Percentiles rank a stretch among this genome's conserved stretches.
Conservation (phyloP, 1,140 invertebrate genomes). For the Hylaeus anthracinus region DNA sequence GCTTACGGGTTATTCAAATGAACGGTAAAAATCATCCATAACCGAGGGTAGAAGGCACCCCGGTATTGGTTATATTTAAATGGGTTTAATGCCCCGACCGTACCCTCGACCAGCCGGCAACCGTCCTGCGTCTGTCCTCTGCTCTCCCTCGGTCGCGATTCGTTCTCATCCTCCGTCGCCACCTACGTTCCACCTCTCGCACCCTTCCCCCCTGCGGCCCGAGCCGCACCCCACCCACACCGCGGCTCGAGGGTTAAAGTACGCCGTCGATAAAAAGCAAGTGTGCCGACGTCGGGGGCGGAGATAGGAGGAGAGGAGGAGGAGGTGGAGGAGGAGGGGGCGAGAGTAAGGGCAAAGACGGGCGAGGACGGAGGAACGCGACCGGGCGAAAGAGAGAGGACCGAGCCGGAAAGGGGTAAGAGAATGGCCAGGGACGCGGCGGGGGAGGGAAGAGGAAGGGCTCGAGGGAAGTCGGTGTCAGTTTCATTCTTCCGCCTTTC, state of each 20-base stretch:
- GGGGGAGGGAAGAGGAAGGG: constrained; percentile 7
- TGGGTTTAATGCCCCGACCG: constrained; percentile 71
- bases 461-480: constrained; percentile 58
- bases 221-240: constrained; percentile 10
- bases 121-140: constrained; percentile 48
- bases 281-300: constrained; percentile 54
- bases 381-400: constrained; percentile 16
- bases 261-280: constrained; percentile 67
- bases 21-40: constrained; percentile 76
- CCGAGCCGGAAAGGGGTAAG: constrained; percentile 27
- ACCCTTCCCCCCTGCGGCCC: neutral
- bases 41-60: constrained; percentile 62
- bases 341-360: constrained; percentile 20
- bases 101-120: constrained; percentile 55
- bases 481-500: constrained; percentile 53
- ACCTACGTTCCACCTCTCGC: constrained; percentile 1
- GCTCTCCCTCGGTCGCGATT: constrained; percentile 38
- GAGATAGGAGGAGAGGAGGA: neutral
- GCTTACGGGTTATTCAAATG: constrained; percentile 76
- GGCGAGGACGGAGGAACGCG: neutral
- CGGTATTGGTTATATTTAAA: constrained; percentile 75
- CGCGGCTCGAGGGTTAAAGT: constrained; percentile 64
- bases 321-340: neutral
- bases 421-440: constrained; percentile 7
- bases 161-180: constrained; percentile 45